Percentiles rank a stretch among this genome's conserved stretches.
These are phyloP conservation scores for Corythoichthys intestinalis DNA, from an alignment of 2,113 vertebrate species.

Conservation along the genomic window DNA sequence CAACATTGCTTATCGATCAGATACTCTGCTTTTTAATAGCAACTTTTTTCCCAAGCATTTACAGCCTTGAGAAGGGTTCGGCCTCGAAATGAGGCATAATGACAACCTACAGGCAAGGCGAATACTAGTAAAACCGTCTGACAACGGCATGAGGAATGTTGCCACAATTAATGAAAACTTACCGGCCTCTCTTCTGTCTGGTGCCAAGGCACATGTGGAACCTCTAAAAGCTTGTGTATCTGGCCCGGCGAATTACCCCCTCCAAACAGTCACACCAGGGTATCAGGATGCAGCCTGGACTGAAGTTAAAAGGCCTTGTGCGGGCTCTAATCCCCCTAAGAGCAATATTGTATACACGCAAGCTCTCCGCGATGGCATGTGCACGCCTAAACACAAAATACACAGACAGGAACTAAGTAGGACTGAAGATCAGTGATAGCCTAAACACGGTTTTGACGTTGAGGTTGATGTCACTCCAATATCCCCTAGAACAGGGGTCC, in stretches of 20 bases:
- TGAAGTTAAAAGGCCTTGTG: conserved; percentile 58
- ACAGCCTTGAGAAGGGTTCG: conserved; percentile 53
- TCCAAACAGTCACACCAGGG: conserved; percentile 60
- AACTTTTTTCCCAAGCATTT: conserved; percentile 38
- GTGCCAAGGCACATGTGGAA: conserved; percentile 83
- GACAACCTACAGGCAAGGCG: conserved; percentile 63
- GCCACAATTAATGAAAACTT: conserved; percentile 74
- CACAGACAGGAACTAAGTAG: conserved; percentile 50
- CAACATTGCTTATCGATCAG: conserved; percentile 26
- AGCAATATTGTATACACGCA: conserved; percentile 57
- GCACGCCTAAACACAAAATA: conserved; percentile 34
- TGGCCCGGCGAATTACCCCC: conserved; percentile 61
- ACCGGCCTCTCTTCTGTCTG: conserved; percentile 73
- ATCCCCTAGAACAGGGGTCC: background rate
- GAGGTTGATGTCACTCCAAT: conserved; percentile 27
- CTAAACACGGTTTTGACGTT: conserved; percentile 42
- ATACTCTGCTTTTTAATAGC: conserved; percentile 31
- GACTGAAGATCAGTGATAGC: conserved; percentile 38
- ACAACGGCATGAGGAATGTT: conserved; percentile 67
- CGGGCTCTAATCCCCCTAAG: conserved; percentile 38
- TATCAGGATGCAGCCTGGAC: conserved; percentile 61
- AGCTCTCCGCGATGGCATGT: conserved; percentile 53
- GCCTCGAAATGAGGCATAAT: conserved; percentile 58
- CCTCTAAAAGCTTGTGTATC: conserved; percentile 77
- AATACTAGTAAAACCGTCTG: conserved; percentile 67